Evolutionary conservation across 2,113 vertebrate species (phyloP), one percentile per base, ranked within the genome.

Genomic region (Anarrhichthys ocellatus): DNA sequence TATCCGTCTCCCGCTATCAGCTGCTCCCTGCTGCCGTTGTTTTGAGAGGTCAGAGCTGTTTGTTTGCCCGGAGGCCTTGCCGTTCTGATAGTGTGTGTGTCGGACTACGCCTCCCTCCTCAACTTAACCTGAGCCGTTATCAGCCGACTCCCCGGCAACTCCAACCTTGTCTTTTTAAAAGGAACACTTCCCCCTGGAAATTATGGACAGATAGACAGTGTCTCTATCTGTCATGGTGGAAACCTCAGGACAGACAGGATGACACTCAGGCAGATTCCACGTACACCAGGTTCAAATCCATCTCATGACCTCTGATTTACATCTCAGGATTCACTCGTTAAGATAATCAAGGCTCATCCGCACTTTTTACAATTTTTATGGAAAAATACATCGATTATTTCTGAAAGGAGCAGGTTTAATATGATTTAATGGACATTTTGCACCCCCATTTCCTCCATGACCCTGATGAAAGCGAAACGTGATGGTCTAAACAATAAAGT

Each of bases 111-210:
- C 89, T 48, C 65, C 73, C 54, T 18, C 70, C 87, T 71, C 84
- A 79, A 91, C 91, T 89, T 82, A 89, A 90, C 91, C 89, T 84
- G 81, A 64, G 73, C 44, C 7, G 58, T 78, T 91, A 93, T 91
- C 90, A 89, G 85, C 63, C 76, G 5, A 82, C 87, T 85, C 89
- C 91, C 82, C n/a, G 24, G 75, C 87, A 80, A 77, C 91, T 87
- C 81, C 84, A 73, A 73, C 46, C 91, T 81, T 87, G 92, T 93
- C 83, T 89, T 79, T 88, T 74, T 88, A 76, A 93, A 92, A 85
- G 84, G 88, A 92, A 91, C 88, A 87, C 87, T 93, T 93, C 91
- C 92, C 56, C 86, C 89, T 88, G 92, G 89, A 92, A 91, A 91
- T 85, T 59, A 87, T 79, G 72, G 84, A 77, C 65, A 75, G 91